Evolutionary conservation across 1,140 invertebrate species (phyloP).

Genomic region (Rhopalosiphum maidis): DNA sequence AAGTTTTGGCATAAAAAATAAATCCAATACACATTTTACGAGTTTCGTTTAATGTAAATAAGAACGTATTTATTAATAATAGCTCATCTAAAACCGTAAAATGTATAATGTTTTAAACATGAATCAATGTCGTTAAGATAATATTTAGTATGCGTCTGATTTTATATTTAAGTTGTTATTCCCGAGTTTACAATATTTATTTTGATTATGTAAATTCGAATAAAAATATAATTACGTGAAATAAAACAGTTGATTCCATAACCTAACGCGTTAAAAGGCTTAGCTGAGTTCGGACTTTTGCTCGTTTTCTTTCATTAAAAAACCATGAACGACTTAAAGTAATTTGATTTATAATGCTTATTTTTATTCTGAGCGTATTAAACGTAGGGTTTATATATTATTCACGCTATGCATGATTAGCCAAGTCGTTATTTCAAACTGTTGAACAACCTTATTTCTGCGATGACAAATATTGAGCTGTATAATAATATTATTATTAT

Average conservation of each 20-base stretch:
- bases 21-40: neutral
- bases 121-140: neutral
- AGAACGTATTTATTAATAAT: neutral
- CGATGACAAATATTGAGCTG: neutral
- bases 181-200: neutral
- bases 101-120: neutral
- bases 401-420: neutral
- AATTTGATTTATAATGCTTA: neutral
- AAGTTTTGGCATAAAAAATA: too few relatives aligned
- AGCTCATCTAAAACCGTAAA: neutral
- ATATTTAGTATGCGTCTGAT: neutral
- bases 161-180: neutral
- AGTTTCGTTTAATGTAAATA: neutral
- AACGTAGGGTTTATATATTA: neutral
- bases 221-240: neutral
- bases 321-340: neutral
- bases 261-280: neutral
- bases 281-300: neutral
- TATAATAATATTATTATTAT: neutral
- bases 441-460: neutral
- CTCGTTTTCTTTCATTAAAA: neutral
- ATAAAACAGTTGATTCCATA: neutral
- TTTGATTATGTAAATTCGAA: neutral
- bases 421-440: neutral
- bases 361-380: neutral